Base-by-base conservation (phyloP, 2,888 invertebrate species). In the Malthinus flaveolus region DNA sequence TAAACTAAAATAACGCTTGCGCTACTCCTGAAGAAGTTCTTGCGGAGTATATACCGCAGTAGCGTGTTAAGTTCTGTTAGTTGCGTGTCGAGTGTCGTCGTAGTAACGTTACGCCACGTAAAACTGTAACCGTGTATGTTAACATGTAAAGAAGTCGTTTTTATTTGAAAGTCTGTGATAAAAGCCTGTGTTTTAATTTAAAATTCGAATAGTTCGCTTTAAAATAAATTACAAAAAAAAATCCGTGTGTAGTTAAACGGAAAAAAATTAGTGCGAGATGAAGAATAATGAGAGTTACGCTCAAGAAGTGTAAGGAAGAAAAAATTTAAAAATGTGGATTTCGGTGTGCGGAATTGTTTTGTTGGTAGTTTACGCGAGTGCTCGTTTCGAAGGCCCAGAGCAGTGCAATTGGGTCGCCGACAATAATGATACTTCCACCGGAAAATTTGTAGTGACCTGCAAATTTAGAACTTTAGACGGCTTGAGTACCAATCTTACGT, bases 391-490 rank as follows among this genome's bases (percentile, higher is more conserved):
- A 56, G 75, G 78, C 32, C 77, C 77, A 13, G 81, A 81, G 65
- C 78, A 78, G 63, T 82, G 82, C 65, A 73, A 75, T 33, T 81
- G 80, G 80, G 68, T 78, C 62, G 74, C 79, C 57, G 81, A 80
- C 64, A 78, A 78, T 71, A 79, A 79, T 69, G 80, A 80, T 62
- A 79, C 80, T 4, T 71, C 74, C 74, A 82, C 75, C 76, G 83
- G 76, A 73, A 84, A 78, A 65, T 70, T 75, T 72, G 77, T 79
- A 36, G 81, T 88, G 62, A 82, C 85, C 59, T 92, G 91, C 77
- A 84, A 83, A 71, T 81, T 90, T 70, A 83, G 89, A 65, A 86
- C 88, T 64, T 83, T 91, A 60, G 90, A 90, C 65, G 84, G 85
- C 53, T 85, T 86, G 63, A 85, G 86, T 46, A 83, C 85, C 68